Evolutionary conservation across 53 echinoderm and acorn worm species (phyloP), one percentile per base, ranked within the genome.

Genomic region (Paracentrotus lividus): DNA sequence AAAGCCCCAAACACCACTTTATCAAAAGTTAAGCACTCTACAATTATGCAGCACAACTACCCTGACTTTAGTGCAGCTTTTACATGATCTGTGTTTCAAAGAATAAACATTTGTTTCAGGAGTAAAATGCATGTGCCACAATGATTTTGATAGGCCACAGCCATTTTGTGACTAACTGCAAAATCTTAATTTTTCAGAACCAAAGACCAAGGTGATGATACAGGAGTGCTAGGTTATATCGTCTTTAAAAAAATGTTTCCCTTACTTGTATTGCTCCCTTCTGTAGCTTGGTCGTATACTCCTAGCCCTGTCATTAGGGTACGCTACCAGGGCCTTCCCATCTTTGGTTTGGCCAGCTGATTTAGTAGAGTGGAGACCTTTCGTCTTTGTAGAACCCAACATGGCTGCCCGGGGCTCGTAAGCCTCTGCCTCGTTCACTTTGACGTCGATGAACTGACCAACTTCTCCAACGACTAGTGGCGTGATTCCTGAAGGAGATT

Each of bases 391-490:
- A 51, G 97, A 95, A 27, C 97, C 97, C 26, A 99, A 91, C 93
- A 97, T 97, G 53, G 99, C 97, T 32, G 97, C 99, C 72, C 99
- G 65, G 29, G 99, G 99, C 47, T 99, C 95, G 76, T 94, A 99
- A 14, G 97, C 85, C 87, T 95, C 93, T 38, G 96, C 93, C 21
- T 96, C 94, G 38, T 96, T 96, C 36, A 96, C 86, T 47, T 96
- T 99, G 36, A 99, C 99, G 76, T 97, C 96, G 2, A 99, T 81
- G 49, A 96, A 97, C 93, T 99, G 99, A 77, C 99, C 99, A 14
- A 99, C 99, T 90, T 99, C 99, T 77, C 99, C 99, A 0, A 99
- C 99, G 1, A 99, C 99, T 33, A 96, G 96, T 32, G 99, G 97
- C 21, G 99, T 99, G 85, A 99, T 99, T 85, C 99, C 99, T 99